Evolutionary conservation across 2,113 vertebrate genomes (phyloP).

Genomic region (Platysteira castanea): DNA sequence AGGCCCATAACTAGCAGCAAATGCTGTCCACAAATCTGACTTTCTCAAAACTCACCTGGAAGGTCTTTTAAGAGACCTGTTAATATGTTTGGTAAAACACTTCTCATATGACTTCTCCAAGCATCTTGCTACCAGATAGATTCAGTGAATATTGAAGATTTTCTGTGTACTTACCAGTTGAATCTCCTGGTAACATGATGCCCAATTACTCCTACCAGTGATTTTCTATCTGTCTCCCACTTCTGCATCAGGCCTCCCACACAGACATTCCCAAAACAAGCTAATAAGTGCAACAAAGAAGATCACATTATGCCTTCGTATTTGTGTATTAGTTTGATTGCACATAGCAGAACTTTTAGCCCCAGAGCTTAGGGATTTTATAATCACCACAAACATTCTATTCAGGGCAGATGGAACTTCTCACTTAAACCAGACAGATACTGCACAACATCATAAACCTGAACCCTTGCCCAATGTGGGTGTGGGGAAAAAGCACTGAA

Average conservation of each 20-base stretch:
- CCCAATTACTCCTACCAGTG: neutral
- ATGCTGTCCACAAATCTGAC: neutral
- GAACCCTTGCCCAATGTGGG: neutral
- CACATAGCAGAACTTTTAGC: neutral
- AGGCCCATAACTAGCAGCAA: neutral
- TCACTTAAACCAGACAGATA: neutral
- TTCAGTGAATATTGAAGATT: neutral
- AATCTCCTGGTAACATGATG: neutral
- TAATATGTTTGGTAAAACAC: neutral
- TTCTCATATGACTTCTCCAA: neutral
- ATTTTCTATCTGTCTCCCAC: neutral
- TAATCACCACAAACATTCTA: neutral
- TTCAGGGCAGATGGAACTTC: neutral
- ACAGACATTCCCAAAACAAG: neutral
- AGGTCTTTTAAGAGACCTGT: neutral
- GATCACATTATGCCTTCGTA: neutral
- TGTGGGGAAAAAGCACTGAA: neutral
- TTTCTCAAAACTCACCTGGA: neutral
- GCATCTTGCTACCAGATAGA: neutral
- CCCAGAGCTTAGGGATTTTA: neutral
- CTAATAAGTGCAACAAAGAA: neutral
- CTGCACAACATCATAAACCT: neutral
- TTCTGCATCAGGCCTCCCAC: neutral
- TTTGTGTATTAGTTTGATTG: neutral
- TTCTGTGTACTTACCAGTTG: neutral